Evolutionary conservation across 2,113 vertebrate species (phyloP), one percentile per base, ranked within the genome.

Genomic region (Dunckerocampus dactyliophorus): DNA sequence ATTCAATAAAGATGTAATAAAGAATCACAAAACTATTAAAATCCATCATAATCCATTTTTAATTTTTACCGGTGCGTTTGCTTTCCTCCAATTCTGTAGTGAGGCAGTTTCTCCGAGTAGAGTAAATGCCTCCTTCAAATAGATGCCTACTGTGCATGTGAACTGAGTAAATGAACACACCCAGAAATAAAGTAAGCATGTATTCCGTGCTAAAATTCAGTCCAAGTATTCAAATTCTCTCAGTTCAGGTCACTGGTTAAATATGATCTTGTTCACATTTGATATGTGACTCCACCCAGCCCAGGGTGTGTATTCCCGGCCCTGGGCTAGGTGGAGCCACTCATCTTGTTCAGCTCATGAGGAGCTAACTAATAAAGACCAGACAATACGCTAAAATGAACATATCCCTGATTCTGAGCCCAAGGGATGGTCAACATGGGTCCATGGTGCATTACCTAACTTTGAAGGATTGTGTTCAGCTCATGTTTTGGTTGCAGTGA

Each of bases 361-460:
- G 53, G 22, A 75, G 61, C 46, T 19, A 34, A 70, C 67, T 84
- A 82, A 84, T 80, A 82, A 75, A 82, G 80, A 81, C 74, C 76
- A 85, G 83, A 86, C 72, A 85, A 83, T 58, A 59, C 54, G 62
- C 67, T 64, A 45, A 74, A 63, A 80, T 76, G 57, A 82, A 63
- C 34, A 28, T 67, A 81, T 81, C 76, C 72, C 71, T 83, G 28
- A 59, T 71, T 84, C 68, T 65, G 39, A 67, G 48, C 76, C 80
- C 73, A 47, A 39, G 79, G 76, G 80, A 85, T 67, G 81, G 71
- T 86, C 81, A 84, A 70, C 78, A 77, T 63, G 34, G 71, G 63
- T 74, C 73, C 65, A 17, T 57, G 47, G 51, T 49, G 73, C 74
- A 85, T 86, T 85, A 82, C 77, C 76, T 88, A 81, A 86, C 65